Evolutionary conservation across 2,797 vertebrate species (phyloP).

Genomic region (Artibeus jamaicensis): DNA sequence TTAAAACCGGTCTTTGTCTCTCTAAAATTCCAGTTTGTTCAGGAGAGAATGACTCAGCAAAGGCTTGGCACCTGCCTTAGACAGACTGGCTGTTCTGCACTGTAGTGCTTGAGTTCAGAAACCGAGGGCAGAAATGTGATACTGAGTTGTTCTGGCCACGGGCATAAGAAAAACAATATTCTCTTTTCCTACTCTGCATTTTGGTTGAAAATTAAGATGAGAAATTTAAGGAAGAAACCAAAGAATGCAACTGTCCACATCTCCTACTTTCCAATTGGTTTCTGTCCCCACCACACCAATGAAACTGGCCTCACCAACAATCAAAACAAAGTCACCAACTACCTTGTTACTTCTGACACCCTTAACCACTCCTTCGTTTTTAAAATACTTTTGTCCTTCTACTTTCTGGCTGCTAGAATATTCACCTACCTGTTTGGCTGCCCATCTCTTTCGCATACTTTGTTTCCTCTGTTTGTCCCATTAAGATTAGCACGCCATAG

Average conservation of each 20-base stretch:
- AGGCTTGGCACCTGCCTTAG: not conserved
- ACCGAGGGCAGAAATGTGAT: not conserved
- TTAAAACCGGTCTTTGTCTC: not conserved
- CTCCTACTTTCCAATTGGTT: not conserved
- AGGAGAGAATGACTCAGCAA: not conserved
- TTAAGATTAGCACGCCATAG: not conserved
- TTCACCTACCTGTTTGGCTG: not conserved
- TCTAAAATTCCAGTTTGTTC: not conserved
- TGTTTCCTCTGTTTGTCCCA: not conserved
- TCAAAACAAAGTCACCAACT: not conserved
- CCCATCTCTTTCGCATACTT: not conserved
- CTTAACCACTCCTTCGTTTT: not conserved
- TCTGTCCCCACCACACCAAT: not conserved
- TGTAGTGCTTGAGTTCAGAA: not conserved
- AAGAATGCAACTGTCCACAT: not conserved
- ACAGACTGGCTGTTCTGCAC: not conserved
- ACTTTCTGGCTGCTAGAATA: not conserved
- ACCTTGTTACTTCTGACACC: not conserved
- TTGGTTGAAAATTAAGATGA: not conserved
- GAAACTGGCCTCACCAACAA: not conserved
- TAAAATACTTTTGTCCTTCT: not conserved
- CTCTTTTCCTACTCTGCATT: not conserved
- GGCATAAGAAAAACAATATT: not conserved
- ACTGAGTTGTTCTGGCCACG: not conserved
- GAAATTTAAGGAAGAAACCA: conserved; percentile 1